Percentiles rank a stretch among this genome's conserved stretches.
Conservation (phyloP, 1,140 invertebrate genomes). For the Protaetia brevitarsis region DNA sequence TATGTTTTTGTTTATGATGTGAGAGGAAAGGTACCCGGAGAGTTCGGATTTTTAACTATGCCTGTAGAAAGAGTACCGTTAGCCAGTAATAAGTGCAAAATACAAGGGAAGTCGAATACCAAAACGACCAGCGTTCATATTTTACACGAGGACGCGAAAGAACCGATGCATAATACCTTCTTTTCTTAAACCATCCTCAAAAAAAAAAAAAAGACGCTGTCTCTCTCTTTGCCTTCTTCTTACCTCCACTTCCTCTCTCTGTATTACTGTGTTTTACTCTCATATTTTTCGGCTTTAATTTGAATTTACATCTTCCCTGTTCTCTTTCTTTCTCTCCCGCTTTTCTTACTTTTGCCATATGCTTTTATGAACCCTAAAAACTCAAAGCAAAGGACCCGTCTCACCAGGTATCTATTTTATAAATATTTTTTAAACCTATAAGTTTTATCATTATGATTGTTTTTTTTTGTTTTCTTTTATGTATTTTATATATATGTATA, state of each 20-base stretch:
- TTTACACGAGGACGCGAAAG: not conserved
- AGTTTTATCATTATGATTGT: no score
- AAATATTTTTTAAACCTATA: slow-evolving; percentile 4
- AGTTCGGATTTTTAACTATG: slow-evolving; percentile 1
- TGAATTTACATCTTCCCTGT: slow-evolving; percentile 1
- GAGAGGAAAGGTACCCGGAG: not conserved
- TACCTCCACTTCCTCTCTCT: no score
- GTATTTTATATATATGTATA: no score
- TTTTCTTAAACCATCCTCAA: not conserved
- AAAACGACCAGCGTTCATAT: not conserved
- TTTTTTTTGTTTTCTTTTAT: not conserved
- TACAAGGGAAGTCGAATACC: not conserved
- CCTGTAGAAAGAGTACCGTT: not conserved
- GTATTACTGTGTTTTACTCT: slow-evolving; percentile 9
- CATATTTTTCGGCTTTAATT: slow-evolving; percentile 11
- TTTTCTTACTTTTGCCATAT: slow-evolving; percentile 9
- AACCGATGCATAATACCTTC: not conserved
- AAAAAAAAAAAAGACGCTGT: no score
- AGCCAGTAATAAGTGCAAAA: slow-evolving; percentile 1
- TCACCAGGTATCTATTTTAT: slow-evolving; percentile 5
- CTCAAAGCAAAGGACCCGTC: not conserved
- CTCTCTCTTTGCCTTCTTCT: not conserved
- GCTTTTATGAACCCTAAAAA: slow-evolving; percentile 3
- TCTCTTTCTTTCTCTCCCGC: no score
- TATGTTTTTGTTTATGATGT: slow-evolving; percentile 8